phyloP scores from a whole-genome alignment of 2,888 invertebrate species.

The Hemaris fuciformis region DNA sequence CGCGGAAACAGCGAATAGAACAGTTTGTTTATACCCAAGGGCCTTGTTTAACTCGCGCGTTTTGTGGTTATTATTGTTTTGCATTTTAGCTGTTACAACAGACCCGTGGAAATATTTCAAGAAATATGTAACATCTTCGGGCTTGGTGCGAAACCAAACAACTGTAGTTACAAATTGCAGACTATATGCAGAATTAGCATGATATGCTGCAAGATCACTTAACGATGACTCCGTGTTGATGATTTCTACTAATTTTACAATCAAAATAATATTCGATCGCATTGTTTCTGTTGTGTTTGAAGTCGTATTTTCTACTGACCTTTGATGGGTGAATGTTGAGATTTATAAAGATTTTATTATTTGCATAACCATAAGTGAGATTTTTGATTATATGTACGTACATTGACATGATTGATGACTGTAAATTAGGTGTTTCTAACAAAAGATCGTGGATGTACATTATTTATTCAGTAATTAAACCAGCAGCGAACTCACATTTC shows the following conservation, averaged over 20 bases:
- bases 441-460: background rate
- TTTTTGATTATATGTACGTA: background rate
- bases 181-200: slow-evolving; percentile 42
- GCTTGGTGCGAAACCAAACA: slow-evolving; percentile 36
- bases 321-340: background rate
- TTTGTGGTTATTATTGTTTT: slow-evolving; percentile 20
- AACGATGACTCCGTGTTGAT: slow-evolving; percentile 13
- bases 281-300: background rate
- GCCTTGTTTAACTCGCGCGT: slow-evolving; percentile 25
- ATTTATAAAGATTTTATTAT: background rate
- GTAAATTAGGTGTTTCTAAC: background rate
- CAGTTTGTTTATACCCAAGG: slow-evolving; percentile 40
- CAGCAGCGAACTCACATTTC: too few relatives aligned
- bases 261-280: background rate
- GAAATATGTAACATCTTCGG: slow-evolving; percentile 33
- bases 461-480: background rate
- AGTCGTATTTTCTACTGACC: background rate
- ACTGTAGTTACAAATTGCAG: slow-evolving; percentile 36
- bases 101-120: slow-evolving; percentile 36
- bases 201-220: slow-evolving; percentile 33
- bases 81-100: slow-evolving; percentile 32
- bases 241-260: background rate
- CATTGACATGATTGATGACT: background rate
- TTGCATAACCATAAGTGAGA: background rate
- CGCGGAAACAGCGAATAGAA: slow-evolving; percentile 40